Evolutionary conservation across 2,113 vertebrate genomes (phyloP).

Genomic region (Scolopax mira): DNA sequence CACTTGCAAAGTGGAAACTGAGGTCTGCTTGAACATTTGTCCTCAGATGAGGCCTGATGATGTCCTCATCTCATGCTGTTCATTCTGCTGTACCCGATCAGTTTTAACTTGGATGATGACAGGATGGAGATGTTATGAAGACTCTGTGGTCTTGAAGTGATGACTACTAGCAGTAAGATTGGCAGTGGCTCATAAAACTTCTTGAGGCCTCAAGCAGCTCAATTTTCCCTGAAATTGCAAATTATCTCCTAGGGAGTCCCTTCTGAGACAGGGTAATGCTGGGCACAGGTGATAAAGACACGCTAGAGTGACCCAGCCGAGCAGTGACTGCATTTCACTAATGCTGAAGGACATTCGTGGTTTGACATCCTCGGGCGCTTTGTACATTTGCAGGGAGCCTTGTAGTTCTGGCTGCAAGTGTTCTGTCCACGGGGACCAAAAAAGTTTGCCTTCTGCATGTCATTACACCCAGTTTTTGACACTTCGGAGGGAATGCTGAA

Average conservation of each 20-base stretch:
- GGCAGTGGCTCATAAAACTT: background rate
- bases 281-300: background rate
- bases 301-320: accelerated
- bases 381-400: background rate
- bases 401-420: background rate
- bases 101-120: background rate
- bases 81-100: background rate
- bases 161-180: background rate
- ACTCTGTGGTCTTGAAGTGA: background rate
- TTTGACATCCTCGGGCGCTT: background rate
- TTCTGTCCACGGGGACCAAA: background rate
- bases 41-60: background rate
- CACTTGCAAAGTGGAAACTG: background rate
- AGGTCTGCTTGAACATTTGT: background rate
- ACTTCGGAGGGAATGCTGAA: background rate
- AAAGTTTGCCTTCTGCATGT: background rate
- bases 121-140: background rate
- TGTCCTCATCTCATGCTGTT: background rate
- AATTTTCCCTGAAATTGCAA: background rate
- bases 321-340: background rate
- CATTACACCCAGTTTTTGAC: background rate
- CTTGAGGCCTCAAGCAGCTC: background rate
- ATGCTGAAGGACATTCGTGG: background rate
- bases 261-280: background rate
- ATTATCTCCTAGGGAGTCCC: background rate